phyloP scores from a whole-genome alignment of 2,888 invertebrate genomes.

The Thera obeliscata region DNA sequence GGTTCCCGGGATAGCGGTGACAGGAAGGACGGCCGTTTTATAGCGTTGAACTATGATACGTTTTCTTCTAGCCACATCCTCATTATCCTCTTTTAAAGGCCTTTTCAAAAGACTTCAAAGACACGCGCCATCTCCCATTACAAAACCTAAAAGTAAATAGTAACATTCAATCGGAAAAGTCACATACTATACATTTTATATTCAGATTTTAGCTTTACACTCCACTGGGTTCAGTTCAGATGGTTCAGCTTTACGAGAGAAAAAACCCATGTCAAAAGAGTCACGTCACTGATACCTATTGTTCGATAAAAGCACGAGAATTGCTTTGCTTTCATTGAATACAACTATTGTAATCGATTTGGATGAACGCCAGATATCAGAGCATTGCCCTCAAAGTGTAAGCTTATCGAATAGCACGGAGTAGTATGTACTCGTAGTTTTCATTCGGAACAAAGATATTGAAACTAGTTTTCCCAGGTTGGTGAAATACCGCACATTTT shows the following conservation, averaged over 20 bases:
- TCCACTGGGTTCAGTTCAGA: too few relatives aligned
- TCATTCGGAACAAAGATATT: background rate
- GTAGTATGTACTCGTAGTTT: background rate
- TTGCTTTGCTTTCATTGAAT: background rate
- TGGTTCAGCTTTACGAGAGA: too few relatives aligned
- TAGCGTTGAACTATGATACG: background rate
- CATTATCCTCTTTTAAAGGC: too few relatives aligned
- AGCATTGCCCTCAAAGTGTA: slow-evolving; percentile 1
- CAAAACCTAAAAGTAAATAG: too few relatives aligned
- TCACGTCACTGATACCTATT: background rate
- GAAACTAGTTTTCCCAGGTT: background rate
- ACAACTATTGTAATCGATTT: background rate
- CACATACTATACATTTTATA: too few relatives aligned
- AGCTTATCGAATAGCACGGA: background rate
- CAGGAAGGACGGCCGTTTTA: background rate
- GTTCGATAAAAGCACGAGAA: background rate
- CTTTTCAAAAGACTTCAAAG: too few relatives aligned
- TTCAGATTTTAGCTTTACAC: too few relatives aligned
- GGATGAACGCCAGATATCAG: background rate
- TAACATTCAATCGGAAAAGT: too few relatives aligned
- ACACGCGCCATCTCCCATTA: too few relatives aligned
- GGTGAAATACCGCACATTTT: background rate
- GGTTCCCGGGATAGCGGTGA: slow-evolving; percentile 1
- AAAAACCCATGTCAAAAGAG: too few relatives aligned
- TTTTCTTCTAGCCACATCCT: too few relatives aligned